phyloP scores from a whole-genome alignment of 2,113 vertebrate species.

The Salvelinus sp. region DNA sequence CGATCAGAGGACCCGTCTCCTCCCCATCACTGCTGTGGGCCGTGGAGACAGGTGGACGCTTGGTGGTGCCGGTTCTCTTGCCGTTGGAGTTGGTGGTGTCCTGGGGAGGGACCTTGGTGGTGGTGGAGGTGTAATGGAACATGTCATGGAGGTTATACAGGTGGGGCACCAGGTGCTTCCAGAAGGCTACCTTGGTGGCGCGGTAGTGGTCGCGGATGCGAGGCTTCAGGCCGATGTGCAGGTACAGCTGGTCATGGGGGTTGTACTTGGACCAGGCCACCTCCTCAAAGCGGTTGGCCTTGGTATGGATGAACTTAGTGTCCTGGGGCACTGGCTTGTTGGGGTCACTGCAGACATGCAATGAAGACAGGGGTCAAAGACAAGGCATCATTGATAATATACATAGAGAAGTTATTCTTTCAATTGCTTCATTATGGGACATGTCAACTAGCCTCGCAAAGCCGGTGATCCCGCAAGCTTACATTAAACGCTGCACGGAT shows the following conservation, averaged over 20 bases:
- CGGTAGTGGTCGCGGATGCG: conserved; percentile 96
- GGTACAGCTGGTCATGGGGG: conserved; percentile 93
- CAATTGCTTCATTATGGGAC: neutral
- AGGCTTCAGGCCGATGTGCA: conserved; percentile 97
- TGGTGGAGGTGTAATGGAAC: conserved; percentile 97
- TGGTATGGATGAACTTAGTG: conserved; percentile 99
- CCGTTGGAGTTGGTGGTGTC: conserved; percentile 89
- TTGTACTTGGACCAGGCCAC: conserved; percentile 99
- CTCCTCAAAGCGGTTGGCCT: conserved; percentile 97
- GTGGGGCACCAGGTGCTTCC: conserved; percentile 97
- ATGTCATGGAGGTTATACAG: conserved; percentile 97
- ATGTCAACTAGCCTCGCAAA: neutral
- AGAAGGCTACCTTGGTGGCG: conserved; percentile 97
- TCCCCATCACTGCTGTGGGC: conserved; percentile 84
- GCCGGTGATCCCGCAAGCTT: no score
- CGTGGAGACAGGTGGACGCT: conserved; percentile 83
- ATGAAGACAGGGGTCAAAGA: neutral
- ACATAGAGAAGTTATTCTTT: no score
- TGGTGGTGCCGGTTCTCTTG: conserved; percentile 83
- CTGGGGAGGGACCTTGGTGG: conserved; percentile 91
- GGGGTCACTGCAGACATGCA: conserved; percentile 80
- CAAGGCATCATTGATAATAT: no score
- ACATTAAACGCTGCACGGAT: no score
- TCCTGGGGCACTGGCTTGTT: conserved; percentile 98
- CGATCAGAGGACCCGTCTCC: conserved; percentile 85